These are phyloP conservation scores for Brachionus plicatilis DNA, from an alignment of 1,140 invertebrate genomes.

Conservation along the genomic window DNA sequence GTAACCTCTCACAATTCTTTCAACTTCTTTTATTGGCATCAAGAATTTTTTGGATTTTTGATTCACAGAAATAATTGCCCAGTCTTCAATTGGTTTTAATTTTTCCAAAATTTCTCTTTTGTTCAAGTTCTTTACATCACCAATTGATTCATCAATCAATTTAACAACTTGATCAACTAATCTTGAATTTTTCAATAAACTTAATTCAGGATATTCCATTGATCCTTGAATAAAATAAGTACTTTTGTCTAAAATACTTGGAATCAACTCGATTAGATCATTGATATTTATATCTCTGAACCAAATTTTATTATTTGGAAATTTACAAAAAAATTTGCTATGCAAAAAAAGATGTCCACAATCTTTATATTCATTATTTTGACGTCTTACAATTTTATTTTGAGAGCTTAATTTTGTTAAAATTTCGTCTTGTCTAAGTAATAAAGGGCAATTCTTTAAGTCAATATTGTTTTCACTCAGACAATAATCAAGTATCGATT, in stretches of 20 bases:
- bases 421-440: neutral
- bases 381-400: neutral
- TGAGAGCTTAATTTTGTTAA: neutral
- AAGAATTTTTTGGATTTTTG: neutral
- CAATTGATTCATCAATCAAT: neutral
- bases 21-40: neutral
- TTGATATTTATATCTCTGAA: neutral
- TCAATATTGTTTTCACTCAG: neutral
- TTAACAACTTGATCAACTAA: neutral
- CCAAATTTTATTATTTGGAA: neutral
- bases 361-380: neutral
- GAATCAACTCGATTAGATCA: neutral
- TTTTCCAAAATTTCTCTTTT: neutral
- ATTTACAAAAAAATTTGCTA: neutral
- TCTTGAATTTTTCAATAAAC: neutral
- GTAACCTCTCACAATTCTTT: neutral
- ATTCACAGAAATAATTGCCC: neutral
- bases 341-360: neutral
- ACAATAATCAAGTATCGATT: neutral
- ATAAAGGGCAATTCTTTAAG: neutral
- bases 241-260: neutral
- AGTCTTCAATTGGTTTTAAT: neutral
- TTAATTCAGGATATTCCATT: neutral
- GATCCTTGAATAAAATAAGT: neutral
- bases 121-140: neutral